Evolutionary conservation across 2,113 vertebrate species (phyloP), one percentile per base, ranked within the genome.

Genomic region (Rattus rattus): DNA sequence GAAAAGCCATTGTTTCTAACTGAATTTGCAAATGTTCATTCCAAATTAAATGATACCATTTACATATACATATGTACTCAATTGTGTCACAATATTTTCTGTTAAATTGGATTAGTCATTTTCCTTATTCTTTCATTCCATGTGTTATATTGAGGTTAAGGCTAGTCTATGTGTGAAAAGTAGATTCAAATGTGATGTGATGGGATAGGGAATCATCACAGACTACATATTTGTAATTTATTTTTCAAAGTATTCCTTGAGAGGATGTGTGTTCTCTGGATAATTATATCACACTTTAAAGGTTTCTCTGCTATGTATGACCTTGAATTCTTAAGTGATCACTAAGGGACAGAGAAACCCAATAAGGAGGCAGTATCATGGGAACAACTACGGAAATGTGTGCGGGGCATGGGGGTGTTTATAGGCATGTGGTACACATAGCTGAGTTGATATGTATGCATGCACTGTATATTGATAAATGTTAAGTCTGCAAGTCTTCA

Each of bases 141-240:
- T 95, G 14, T 97, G 98, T 97, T 92, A 92, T 97, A 77, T 93
- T 95, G 79, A 96, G 14, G n/a, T 79, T 93, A 94, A 98, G 79
- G 95, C 85, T 96, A 72, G 77, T 96, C 96, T 97, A 65, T 89
- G 10, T 1, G 16, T 92, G 96, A 98, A 96, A 98, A 98, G 91
- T 88, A 98, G 98, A 98, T 96, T 98, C 93, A 98, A 98, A 98
- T 97, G 95, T 93, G 28, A 98, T 98, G 88, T 96, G 59, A 95
- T 90, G 2, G 1, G 0, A 8, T 4, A 77, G 33, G 52, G 33
- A 54, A 47, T 93, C 6, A 75, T 36, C 73, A 36, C 26, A 81
- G 49, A 2, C 36, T 30, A 1, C 47, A n/a, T 63, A 12, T 93
- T 61, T 85, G 83, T 92, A 89, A 24, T 43, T 30, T 43, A 75